Percentiles rank a stretch among this genome's conserved stretches.
These are phyloP conservation scores for Aphelenchoides fujianensis DNA, from an alignment of 1,140 invertebrate species.

Conservation along the genomic window DNA sequence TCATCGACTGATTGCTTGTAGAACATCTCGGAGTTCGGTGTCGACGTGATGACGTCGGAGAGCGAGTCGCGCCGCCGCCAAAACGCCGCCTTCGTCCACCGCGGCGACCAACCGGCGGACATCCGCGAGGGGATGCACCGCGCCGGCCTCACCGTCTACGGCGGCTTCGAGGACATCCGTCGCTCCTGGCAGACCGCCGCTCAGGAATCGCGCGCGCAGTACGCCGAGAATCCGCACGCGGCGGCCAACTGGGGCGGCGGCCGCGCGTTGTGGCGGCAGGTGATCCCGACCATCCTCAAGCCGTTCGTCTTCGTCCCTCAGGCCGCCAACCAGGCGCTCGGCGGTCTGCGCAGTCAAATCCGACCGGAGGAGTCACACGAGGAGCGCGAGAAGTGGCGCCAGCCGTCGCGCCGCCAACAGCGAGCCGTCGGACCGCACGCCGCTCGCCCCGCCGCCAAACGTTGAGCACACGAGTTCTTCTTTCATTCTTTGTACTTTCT, in stretches of 20 bases:
- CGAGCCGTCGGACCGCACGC: too few species aligned
- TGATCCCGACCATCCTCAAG: slow-evolving; percentile 77
- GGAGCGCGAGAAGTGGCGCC: slow-evolving; percentile 81
- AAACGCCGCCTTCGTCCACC: slow-evolving; percentile 12
- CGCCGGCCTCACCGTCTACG: slow-evolving; percentile 37
- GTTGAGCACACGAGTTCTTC: too few species aligned
- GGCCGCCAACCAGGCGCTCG: slow-evolving; percentile 83
- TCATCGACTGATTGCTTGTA: slow-evolving; percentile 65
- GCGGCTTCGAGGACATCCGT: slow-evolving; percentile 82
- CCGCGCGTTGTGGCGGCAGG: slow-evolving; percentile 80
- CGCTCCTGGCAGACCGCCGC: slow-evolving; percentile 76
- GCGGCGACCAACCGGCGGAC: slow-evolving; percentile 27
- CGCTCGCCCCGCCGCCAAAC: too few species aligned
- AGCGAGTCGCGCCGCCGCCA: slow-evolving; percentile 34
- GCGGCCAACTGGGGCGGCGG: slow-evolving; percentile 72
- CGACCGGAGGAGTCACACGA: slow-evolving; percentile 81
- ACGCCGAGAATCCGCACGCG: slow-evolving; percentile 28
- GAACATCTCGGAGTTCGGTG: slow-evolving; percentile 85
- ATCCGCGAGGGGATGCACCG: slow-evolving; percentile 45
- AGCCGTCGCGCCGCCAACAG: not conserved
- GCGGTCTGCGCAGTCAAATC: slow-evolving; percentile 85
- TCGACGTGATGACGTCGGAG: slow-evolving; percentile 84
- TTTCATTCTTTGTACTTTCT: too few species aligned
- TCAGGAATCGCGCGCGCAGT: slow-evolving; percentile 74
- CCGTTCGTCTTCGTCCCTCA: slow-evolving; percentile 84